Conservation (phyloP, 35 echinoderm and acorn worm genomes). For the Apostichopus japonicus region DNA sequence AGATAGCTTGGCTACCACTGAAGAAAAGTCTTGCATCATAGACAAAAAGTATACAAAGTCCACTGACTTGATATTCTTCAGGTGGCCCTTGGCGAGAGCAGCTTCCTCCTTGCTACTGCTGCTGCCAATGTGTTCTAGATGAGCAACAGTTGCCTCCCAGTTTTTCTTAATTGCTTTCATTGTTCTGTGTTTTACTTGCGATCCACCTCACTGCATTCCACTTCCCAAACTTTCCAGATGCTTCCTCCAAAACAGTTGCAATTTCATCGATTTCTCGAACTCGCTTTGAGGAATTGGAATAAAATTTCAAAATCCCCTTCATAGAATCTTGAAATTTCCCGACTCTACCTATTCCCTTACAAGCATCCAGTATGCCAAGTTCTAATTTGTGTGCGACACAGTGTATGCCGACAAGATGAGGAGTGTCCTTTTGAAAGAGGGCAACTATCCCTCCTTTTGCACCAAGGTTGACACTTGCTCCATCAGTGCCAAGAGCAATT, state of each 20-base stretch:
- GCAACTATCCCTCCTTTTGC: neutral
- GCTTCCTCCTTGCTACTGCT: neutral
- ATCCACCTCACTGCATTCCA: constrained; percentile 31
- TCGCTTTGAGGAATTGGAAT: constrained; percentile 41
- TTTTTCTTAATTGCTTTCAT: constrained; percentile 15
- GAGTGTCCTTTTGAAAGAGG: constrained; percentile 3
- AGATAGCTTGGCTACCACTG: neutral
- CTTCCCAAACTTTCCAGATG: neutral
- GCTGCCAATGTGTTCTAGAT: neutral
- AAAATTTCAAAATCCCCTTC: constrained; percentile 37
- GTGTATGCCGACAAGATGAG: constrained; percentile 23
- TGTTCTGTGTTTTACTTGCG: constrained; percentile 38
- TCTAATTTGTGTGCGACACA: constrained; percentile 54
- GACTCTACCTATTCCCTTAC: neutral
- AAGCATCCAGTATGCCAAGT: constrained; percentile 47
- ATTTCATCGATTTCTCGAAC: constrained; percentile 17
- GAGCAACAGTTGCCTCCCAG: neutral
- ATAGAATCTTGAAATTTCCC: constrained; percentile 17
- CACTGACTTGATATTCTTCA: constrained; percentile 21
- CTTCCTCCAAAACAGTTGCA: constrained; percentile 21
- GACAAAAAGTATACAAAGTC: neutral
- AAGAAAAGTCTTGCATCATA: constrained; percentile 2
- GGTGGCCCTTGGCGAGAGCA: neutral
- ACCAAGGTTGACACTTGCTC: constrained; percentile 53
- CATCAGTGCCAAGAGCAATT: constrained; percentile 22